These are phyloP conservation scores for Brachynemurus nebulosus DNA, from an alignment of 2,888 invertebrate species.

Conservation along the genomic window DNA sequence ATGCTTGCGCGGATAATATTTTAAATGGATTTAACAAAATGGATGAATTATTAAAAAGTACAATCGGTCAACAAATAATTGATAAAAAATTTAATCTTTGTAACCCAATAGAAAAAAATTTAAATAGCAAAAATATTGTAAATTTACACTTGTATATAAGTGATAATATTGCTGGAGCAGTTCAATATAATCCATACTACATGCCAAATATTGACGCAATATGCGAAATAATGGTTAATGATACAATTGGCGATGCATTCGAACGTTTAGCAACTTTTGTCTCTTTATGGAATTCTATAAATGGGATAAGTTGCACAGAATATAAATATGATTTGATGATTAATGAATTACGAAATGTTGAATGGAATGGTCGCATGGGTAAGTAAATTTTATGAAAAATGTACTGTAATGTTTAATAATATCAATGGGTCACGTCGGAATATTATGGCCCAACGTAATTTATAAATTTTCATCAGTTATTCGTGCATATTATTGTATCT, in stretches of 20 bases:
- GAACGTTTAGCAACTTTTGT: slow-evolving; percentile 63
- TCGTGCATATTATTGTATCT: too few relatives aligned
- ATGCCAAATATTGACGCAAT: slow-evolving; percentile 68
- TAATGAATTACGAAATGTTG: slow-evolving; percentile 44
- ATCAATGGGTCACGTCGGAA: too few relatives aligned
- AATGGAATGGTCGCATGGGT: slow-evolving; percentile 53
- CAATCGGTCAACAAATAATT: slow-evolving; percentile 46
- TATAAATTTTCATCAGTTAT: too few relatives aligned
- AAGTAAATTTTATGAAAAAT: slow-evolving; percentile 14
- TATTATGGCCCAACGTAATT: too few relatives aligned
- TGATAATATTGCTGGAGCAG: slow-evolving; percentile 76
- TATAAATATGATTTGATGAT: slow-evolving; percentile 70
- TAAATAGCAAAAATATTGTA: slow-evolving; percentile 47
- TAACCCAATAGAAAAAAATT: slow-evolving; percentile 49
- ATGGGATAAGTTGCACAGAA: slow-evolving; percentile 64
- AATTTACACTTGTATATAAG: slow-evolving; percentile 74
- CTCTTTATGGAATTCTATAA: slow-evolving; percentile 46
- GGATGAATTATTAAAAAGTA: slow-evolving; percentile 44
- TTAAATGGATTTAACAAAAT: slow-evolving; percentile 51
- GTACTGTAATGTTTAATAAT: too few relatives aligned
- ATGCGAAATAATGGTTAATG: slow-evolving; percentile 60
- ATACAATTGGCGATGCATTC: slow-evolving; percentile 43
- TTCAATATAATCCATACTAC: slow-evolving; percentile 92
- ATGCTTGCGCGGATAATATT: slow-evolving; percentile 54
- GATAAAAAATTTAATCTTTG: slow-evolving; percentile 67